Percentiles rank a stretch among this genome's conserved stretches.
Conservation (phyloP, 2,113 vertebrate genomes). For the Aptenodytes patagonicus region DNA sequence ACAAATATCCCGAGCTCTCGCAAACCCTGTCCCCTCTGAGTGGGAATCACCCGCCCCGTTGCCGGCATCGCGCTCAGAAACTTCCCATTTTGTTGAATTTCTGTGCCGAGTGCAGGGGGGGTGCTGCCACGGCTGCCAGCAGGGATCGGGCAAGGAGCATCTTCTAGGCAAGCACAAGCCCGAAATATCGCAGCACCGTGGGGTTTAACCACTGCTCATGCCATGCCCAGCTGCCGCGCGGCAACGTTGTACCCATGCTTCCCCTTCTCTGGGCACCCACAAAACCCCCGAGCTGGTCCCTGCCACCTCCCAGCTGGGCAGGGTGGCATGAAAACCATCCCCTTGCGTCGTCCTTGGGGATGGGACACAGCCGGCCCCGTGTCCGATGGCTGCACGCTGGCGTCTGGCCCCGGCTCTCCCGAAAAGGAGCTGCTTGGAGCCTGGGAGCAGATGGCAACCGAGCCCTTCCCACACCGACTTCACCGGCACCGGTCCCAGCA, state of each 20-base stretch:
- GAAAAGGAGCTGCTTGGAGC: background rate
- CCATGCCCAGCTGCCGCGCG: rapidly evolving
- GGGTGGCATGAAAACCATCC: background rate
- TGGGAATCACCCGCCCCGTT: background rate
- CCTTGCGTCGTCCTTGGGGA: rapidly evolving
- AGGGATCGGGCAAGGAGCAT: background rate
- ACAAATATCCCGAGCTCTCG: background rate
- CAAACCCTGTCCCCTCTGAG: background rate
- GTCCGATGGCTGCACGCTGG: rapidly evolving
- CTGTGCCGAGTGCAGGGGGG: background rate
- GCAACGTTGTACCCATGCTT: background rate
- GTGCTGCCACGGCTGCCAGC: background rate
- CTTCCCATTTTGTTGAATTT: background rate
- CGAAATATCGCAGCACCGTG: rapidly evolving
- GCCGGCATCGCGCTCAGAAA: background rate
- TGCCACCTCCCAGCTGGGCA: background rate
- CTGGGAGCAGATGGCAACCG: slow-evolving; percentile 38
- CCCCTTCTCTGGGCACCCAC: background rate
- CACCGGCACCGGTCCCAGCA: background rate
- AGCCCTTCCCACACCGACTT: background rate
- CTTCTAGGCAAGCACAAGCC: background rate
- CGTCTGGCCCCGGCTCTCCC: background rate
- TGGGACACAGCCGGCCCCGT: background rate
- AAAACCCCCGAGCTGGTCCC: background rate
- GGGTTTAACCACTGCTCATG: background rate